Conservation (phyloP, 2,797 vertebrate genomes). For the Lophotriccus pileatus region DNA sequence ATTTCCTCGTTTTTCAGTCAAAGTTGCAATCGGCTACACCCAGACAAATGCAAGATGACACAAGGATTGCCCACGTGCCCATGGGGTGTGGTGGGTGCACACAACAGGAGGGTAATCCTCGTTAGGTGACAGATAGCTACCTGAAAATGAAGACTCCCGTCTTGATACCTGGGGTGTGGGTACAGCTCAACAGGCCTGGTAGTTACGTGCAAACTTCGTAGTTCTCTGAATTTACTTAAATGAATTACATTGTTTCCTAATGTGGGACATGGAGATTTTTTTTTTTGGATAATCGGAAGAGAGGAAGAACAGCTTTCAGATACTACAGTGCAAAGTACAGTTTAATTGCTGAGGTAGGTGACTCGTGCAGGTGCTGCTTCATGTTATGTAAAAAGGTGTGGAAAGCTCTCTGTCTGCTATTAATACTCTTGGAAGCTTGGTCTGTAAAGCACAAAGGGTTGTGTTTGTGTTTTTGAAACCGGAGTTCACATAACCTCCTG, state of each 20-base stretch:
- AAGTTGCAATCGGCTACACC: not conserved
- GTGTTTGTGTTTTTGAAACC: not conserved
- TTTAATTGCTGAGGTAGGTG: not conserved
- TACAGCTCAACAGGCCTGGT: not conserved
- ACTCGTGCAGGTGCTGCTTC: not conserved
- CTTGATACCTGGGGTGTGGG: accelerated
- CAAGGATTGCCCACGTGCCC: not conserved
- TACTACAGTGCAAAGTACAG: not conserved
- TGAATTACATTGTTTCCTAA: accelerated
- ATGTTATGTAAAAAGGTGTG: not conserved
- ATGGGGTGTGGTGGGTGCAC: not conserved
- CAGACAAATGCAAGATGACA: not conserved
- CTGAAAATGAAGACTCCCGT: not conserved
- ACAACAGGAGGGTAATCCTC: not conserved
- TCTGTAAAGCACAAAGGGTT: not conserved
- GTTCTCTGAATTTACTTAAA: not conserved
- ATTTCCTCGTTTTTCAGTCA: not conserved
- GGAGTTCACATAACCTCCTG: accelerated
- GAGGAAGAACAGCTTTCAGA: not conserved
- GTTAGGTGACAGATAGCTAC: not conserved
- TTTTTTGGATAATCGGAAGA: not conserved
- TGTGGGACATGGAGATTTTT: not conserved
- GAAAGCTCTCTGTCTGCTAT: not conserved
- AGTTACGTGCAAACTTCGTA: accelerated
- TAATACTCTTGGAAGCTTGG: not conserved